Percentiles rank a stretch among this genome's conserved stretches.
phyloP scores from a whole-genome alignment of 1,140 invertebrate genomes.

The Monomorium pharaonis region DNA sequence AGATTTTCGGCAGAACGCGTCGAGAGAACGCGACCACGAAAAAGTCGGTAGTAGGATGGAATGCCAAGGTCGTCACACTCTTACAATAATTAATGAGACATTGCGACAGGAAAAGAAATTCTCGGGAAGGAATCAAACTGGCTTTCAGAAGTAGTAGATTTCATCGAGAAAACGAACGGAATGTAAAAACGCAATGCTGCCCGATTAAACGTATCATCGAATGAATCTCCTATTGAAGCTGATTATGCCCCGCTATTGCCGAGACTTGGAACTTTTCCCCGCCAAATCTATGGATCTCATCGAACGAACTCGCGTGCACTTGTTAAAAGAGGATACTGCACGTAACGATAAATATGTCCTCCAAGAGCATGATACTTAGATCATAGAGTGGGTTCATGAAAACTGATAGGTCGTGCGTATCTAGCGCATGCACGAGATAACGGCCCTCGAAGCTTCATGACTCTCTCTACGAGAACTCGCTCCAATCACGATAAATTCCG shows the following conservation, averaged over 20 bases:
- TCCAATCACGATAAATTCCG: conserved; percentile 79
- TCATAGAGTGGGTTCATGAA: conserved; percentile 68
- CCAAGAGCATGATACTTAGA: conserved; percentile 59
- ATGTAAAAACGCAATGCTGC: neutral
- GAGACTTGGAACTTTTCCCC: neutral
- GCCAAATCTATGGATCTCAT: neutral
- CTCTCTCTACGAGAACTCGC: conserved; percentile 72
- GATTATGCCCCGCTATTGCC: neutral
- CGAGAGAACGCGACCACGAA: neutral
- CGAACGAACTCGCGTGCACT: neutral
- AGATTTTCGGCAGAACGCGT: conserved; percentile 30
- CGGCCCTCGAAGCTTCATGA: conserved; percentile 73
- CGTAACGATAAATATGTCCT: conserved; percentile 58
- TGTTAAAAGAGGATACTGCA: conserved; percentile 55
- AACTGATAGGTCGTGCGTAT: conserved; percentile 73
- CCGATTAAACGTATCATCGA: neutral
- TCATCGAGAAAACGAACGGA: neutral
- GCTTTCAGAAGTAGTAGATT: neutral
- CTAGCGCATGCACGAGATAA: conserved; percentile 77
- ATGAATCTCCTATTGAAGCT: neutral
- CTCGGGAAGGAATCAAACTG: neutral
- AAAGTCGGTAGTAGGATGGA: neutral
- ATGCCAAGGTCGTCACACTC: conserved; percentile 32
- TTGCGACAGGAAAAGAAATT: neutral
- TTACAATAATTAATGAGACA: neutral